phyloP scores from a whole-genome alignment of 2,888 invertebrate species.

The Argyresthia goedartella region DNA sequence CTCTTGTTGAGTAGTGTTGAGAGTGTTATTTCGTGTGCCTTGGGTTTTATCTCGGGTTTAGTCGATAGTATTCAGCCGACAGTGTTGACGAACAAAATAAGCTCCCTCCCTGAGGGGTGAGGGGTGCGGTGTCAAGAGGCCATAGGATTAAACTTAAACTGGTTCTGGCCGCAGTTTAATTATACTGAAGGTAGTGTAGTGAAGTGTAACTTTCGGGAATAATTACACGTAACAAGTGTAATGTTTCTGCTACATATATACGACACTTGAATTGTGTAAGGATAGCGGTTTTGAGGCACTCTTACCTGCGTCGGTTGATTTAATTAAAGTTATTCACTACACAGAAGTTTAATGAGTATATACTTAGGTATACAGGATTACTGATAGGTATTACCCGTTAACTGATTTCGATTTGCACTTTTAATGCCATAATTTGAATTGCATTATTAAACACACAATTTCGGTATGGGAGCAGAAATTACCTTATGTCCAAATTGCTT shows the following conservation, averaged over 20 bases:
- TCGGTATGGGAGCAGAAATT: slow-evolving; percentile 8
- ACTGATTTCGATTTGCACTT: too few species aligned
- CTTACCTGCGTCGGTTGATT: slow-evolving; percentile 1
- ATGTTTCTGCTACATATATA: slow-evolving; percentile 14
- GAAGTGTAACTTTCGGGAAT: background rate
- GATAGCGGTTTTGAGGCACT: slow-evolving; percentile 7
- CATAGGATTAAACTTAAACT: slow-evolving; percentile 70
- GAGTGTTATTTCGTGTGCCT: slow-evolving; percentile 45
- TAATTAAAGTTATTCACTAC: too few species aligned
- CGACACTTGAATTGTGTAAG: too few species aligned
- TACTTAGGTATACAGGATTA: too few species aligned
- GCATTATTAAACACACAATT: background rate
- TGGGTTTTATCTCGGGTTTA: slow-evolving; percentile 52
- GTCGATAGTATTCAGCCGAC: slow-evolving; percentile 64
- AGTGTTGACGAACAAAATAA: slow-evolving; percentile 69
- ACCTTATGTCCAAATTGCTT: slow-evolving; percentile 1
- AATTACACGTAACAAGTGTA: background rate
- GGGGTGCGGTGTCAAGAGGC: slow-evolving; percentile 67
- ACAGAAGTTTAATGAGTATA: too few species aligned
- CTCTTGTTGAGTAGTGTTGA: slow-evolving; percentile 32
- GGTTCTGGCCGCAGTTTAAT: slow-evolving; percentile 66
- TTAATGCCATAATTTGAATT: too few species aligned
- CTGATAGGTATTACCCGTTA: too few species aligned
- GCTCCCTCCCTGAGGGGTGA: slow-evolving; percentile 43
- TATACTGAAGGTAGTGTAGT: slow-evolving; percentile 58